Conservation (phyloP, 1,140 invertebrate species). For the Euborellia annulipes region DNA sequence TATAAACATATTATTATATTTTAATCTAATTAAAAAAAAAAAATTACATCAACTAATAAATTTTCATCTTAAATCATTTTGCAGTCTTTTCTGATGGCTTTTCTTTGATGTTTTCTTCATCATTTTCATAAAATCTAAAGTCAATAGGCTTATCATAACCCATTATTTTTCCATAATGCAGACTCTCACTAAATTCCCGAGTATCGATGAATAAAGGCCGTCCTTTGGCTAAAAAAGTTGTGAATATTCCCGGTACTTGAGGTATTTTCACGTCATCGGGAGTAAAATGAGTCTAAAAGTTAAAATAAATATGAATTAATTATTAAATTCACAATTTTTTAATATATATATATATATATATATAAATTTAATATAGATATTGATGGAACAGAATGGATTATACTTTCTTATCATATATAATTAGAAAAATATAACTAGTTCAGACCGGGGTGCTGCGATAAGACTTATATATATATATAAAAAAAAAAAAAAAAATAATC, state of each 20-base stretch:
- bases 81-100: too few species aligned
- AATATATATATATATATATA: conserved; percentile 9
- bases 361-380: too few species aligned
- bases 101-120: conserved; percentile 2
- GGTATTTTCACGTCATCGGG: conserved; percentile 59
- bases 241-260: conserved; percentile 65
- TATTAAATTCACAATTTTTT: conserved; percentile 15
- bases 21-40: too few species aligned
- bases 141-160: conserved; percentile 81
- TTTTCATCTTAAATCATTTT: too few species aligned
- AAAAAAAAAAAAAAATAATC: too few species aligned
- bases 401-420: too few species aligned
- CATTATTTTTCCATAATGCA: conserved; percentile 71
- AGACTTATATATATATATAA: too few species aligned
- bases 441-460: too few species aligned
- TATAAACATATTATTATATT: too few species aligned
- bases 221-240: conserved; percentile 51
- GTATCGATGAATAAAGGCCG: conserved; percentile 61
- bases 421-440: too few species aligned
- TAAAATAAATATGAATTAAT: conserved; percentile 6
- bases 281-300: conserved; percentile 53
- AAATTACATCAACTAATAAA: too few species aligned
- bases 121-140: conserved; percentile 39
- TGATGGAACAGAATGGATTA: too few species aligned
- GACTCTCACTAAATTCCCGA: conserved; percentile 42